Conservation (phyloP, 2,113 vertebrate genomes). For the Oplegnathus fasciatus region DNA sequence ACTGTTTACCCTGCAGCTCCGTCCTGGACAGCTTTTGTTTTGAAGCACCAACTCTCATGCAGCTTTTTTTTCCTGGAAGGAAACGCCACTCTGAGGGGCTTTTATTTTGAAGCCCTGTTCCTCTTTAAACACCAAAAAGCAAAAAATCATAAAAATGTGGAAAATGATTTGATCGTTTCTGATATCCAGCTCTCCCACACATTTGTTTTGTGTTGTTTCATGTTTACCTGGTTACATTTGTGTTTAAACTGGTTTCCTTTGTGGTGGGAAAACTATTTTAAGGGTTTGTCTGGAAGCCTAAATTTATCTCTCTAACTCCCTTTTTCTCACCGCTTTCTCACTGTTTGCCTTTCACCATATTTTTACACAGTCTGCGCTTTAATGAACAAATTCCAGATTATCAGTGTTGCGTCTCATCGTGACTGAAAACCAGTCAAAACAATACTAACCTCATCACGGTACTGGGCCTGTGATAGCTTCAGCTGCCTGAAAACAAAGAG, state of each 20-base stretch:
- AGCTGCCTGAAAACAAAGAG: neutral
- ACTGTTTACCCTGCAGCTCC: neutral
- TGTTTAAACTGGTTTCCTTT: neutral
- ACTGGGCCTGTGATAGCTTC: neutral
- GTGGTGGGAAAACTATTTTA: neutral
- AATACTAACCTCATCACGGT: neutral
- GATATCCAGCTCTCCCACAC: neutral
- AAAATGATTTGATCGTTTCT: neutral
- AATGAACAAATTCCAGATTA: neutral
- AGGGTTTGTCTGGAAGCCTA: neutral
- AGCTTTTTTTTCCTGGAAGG: neutral
- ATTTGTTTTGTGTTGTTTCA: neutral
- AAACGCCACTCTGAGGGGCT: neutral
- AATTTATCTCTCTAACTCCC: neutral
- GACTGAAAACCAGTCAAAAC: neutral
- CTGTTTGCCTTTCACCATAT: neutral
- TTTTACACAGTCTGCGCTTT: neutral
- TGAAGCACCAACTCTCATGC: neutral
- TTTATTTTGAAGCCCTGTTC: constrained; percentile 21
- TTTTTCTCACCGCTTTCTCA: neutral
- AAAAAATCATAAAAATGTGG: neutral
- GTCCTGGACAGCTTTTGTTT: constrained; percentile 22
- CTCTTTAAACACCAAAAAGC: neutral
- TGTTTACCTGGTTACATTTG: neutral
- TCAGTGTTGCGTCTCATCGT: constrained; percentile 5